Base-by-base conservation (phyloP, 1,140 invertebrate species). In the Trypoxylus dichotomus region DNA sequence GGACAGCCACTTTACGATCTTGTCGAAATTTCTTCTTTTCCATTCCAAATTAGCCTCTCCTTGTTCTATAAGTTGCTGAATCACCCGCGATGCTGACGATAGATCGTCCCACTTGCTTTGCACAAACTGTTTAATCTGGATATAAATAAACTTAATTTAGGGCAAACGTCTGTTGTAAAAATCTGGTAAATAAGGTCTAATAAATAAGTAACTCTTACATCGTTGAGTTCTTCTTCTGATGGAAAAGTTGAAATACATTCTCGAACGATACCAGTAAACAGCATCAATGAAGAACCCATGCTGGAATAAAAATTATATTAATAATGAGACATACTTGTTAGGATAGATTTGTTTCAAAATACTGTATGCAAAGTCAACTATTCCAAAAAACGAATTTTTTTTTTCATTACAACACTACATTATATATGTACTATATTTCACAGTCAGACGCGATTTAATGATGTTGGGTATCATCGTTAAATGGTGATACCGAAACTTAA, bases 41-140 rank as follows among this genome's bases (percentile, higher is more conserved):
- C 95, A 97, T 74, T 91, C 88, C 0, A 95, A 91, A 82, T 96
- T 96, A 2, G 93, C 91, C 82, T 92, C 89, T 0, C 92, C 92
- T 60, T 93, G 90, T 82, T 97, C 95, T 1, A 96, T 87, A 0
- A 93, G 90, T 86, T 96, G 95, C 77, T 93, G 89, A 0, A 94
- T 90, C 1, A 93, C 91, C 75, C 94, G 86, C 0, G 87, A 86
- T 0, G 90, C 90, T 2, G 89, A 87, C 6, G 92, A 92, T 3
- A 95, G 87, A 42, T 93, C 90, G 25, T 88, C 87, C 58, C 87
- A 86, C 25, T 90, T 88, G 43, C 90, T 88, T 0, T 86, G 85
- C 0, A 91, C 88, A 80, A 94, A 94, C 29, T 90, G 88, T 80
- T 91, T 88, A 73, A 94, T 82, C 92, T 75, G 27, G 54, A 54